phyloP scores from a whole-genome alignment of 2,113 vertebrate genomes.

The Merops nubicus region DNA sequence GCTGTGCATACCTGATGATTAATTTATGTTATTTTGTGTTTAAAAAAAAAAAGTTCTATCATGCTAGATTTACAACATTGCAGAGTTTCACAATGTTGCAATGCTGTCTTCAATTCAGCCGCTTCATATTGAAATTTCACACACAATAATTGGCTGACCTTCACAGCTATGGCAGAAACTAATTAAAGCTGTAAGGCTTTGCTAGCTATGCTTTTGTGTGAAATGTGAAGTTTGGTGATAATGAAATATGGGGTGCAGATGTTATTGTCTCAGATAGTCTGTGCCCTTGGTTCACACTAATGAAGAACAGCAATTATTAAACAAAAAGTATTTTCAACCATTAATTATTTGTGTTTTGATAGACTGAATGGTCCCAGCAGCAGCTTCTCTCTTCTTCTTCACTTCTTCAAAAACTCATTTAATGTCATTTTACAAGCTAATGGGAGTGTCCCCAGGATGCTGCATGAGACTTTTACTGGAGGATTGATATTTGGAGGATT shows the following conservation, averaged over 20 bases:
- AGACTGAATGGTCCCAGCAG: constrained; percentile 59
- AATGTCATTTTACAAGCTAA: constrained; percentile 34
- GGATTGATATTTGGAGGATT: neutral
- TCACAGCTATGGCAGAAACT: constrained; percentile 95
- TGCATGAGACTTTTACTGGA: neutral
- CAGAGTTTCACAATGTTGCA: constrained; percentile 71
- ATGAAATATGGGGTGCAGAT: constrained; percentile 90
- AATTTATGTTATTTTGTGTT: constrained; percentile 70
- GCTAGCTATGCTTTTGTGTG: constrained; percentile 88
- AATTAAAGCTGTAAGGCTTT: constrained; percentile 95
- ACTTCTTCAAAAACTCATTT: constrained; percentile 65
- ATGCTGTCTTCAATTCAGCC: constrained; percentile 76
- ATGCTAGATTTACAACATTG: constrained; percentile 63
- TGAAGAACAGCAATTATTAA: constrained; percentile 82
- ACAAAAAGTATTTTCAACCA: constrained; percentile 76
- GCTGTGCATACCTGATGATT: constrained; percentile 66
- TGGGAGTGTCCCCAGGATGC: constrained; percentile 1
- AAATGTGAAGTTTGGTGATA: constrained; percentile 96
- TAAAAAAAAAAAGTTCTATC: constrained; percentile 41
- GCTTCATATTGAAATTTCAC: constrained; percentile 91
- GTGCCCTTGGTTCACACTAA: constrained; percentile 81
- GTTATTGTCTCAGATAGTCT: constrained; percentile 82
- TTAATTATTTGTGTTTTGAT: constrained; percentile 78
- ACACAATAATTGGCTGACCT: constrained; percentile 98
- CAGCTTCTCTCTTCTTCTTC: constrained; percentile 36